Base-by-base conservation (phyloP, 2,888 invertebrate species). In the Amphipoea oculea region DNA sequence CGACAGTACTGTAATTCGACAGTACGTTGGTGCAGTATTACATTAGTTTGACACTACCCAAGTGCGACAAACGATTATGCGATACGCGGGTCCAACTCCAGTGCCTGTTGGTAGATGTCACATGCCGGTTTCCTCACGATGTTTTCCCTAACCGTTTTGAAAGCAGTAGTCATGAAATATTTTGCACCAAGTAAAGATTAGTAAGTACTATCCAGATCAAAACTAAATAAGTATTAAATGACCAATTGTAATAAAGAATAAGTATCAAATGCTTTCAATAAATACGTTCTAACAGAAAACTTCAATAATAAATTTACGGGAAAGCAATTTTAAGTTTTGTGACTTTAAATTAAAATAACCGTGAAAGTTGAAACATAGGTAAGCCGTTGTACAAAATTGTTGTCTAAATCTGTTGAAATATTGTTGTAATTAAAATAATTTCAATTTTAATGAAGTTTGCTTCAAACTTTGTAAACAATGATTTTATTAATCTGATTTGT, bases 301-400 rank as follows among this genome's bases (percentile, higher is more conserved):
- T 71, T 66, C 63, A 63, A 54, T 71, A 76, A 79, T 86, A 70
- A 81, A 81, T 73, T 67, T 45, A 79, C 71, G 68, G 86, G 62
- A 81, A 83, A 83, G 70, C 70, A 77, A 86, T 86, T 82, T 71
- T 73, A 84, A 86, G 77, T 86, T 86, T 40, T 29, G 42, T 57
- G 57, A 78, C 60, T 86, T 81, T 62, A 57, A 69, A 76, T 79
- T 85, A 76, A 79, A 85, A 79, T 79, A 71, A 79, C 20, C 42
- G 11, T 29, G 45, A 76, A 76, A 76, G 76, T 73, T 75, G 63
- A 77, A 73, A 29, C 29, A 29, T 29, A 79, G 74, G 40, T 40
- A 40, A 65, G 60, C 48, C 42, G 29, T n/a, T 76, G 17, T 5
- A 68, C 73, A 84, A 68, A 81, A 68, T 20, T 67, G 70, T 68